Base-by-base conservation (phyloP, 2,888 invertebrate genomes). In the Arge pagana region DNA sequence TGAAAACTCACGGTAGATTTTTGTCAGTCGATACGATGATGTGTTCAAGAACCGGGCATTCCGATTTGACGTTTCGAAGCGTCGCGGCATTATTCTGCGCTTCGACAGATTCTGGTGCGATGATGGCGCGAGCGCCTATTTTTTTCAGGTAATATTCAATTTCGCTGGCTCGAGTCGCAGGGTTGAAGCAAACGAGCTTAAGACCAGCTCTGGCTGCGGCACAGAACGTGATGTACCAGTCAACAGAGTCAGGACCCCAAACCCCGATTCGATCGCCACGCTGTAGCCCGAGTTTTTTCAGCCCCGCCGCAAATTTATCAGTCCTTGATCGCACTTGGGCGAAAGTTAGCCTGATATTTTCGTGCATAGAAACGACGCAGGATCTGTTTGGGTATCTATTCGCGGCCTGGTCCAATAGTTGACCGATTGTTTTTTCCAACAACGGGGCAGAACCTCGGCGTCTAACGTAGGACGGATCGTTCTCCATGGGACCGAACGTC, bases 261-360 rank as follows among this genome's bases (percentile, higher is more conserved):
- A 94, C 79, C 0, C 88, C 93, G 3, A 95, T 68, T 6, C 87
- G 77, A 67, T 94, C 93, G 0, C 90, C 90, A 21, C 76, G 80
- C 49, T 82, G 70, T 13, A 93, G 65, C 0, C 92, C 92, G 18
- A 90, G 64, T 30, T 82, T 81, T n/a, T 81, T 62, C 1, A 93
- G 78, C 1, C 89, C 89, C 1, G 87, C 86, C 0, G 90, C 91
- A 3, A 92, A 67, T 48, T 79, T 79, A 67, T 90, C 86, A 0
- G 85, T 85, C 82, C 90, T 77, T 23, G 76, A 65, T n/a, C 82
- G 59, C 0, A 83, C 65, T 26, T 83, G 75, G 0, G 65, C 58
- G 60, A 80, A 88, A 1, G 82, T 84, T 10, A 83, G 64, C 2
- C 81, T 74, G 10, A 80, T 57, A 3, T 74, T 75, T 67, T 86